Evolutionary conservation across 2,797 vertebrate species (phyloP), one percentile per base, ranked within the genome.

Genomic region (Anisognathus igniventris): DNA sequence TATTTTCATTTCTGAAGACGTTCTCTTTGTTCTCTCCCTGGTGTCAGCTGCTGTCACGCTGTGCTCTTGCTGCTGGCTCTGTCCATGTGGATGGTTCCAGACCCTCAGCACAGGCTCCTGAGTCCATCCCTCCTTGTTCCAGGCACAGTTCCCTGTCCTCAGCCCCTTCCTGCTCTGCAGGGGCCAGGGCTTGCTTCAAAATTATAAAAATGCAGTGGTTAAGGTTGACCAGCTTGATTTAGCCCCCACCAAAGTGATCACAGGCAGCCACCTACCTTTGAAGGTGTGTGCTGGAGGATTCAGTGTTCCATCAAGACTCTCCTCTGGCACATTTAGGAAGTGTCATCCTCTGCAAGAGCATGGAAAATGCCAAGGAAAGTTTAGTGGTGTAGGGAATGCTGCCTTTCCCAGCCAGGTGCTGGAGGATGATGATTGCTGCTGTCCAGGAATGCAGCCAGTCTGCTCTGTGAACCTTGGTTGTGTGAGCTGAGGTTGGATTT

Each of bases 321-420:
- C 10, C 42, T 22, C 47, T 39, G 68, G 10, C 16, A 17, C 0
- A 0, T 13, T 31, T 6, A 9, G 54, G 22, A 4, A 0, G 0
- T 8, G 6, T 3, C 1, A 0, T 11, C 30, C 39, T 65, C 30
- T 57, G 21, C 14, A 40, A 7, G 16, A 53, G 4, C 8, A 0
- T 6, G 53, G 73, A 15, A 58, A 31, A 8, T 6, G 12, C 24
- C 7, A 5, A 6, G 40, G 22, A 10, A 11, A 35, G 1, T 14
- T 12, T 27, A 30, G 27, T 7, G 21, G 4, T 15, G 21, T 1
- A 9, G 53, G 31, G 15, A 7, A 9, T 7, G 11, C 68, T 86
- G 67, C 42, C 4, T 8, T 17, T 47, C 40, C 58, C 0, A 1
- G 19, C 3, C 28, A 42, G 20, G 7, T 27, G 7, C 42, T 13